phyloP scores from a whole-genome alignment of 2,113 vertebrate species.

The Zosterops pallidus region DNA sequence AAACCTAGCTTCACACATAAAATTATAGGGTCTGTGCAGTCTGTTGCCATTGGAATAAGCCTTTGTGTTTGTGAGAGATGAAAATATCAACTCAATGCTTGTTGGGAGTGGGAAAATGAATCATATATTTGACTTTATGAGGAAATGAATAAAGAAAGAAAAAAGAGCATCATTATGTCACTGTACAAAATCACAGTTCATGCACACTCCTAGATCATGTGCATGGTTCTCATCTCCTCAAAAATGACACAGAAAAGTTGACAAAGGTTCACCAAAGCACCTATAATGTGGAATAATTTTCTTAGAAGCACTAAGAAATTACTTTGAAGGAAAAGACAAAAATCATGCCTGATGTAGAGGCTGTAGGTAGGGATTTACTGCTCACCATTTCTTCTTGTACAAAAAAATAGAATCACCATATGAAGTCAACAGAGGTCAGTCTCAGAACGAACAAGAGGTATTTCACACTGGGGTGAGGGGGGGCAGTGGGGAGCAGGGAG shows the following conservation, averaged over 20 bases:
- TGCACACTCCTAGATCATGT: neutral
- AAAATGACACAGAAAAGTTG: neutral
- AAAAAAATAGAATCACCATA: neutral
- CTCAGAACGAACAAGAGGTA: neutral
- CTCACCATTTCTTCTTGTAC: neutral
- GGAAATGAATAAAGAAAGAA: neutral
- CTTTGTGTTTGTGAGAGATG: neutral
- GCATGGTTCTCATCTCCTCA: neutral
- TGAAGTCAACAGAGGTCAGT: neutral
- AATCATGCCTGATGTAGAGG: neutral
- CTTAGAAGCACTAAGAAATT: neutral
- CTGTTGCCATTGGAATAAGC: neutral
- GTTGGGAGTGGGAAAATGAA: neutral
- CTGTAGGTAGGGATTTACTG: neutral
- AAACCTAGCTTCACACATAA: neutral
- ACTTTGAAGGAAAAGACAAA: neutral
- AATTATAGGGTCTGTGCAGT: neutral
- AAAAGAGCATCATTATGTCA: neutral
- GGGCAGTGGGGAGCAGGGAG: accelerated
- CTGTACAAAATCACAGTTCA: neutral
- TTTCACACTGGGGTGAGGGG: neutral
- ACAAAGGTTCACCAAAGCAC: neutral
- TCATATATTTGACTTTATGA: neutral
- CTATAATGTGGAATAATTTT: neutral
- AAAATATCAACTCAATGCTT: neutral